Evolutionary conservation across 2,888 invertebrate genomes (phyloP), one percentile per base, ranked within the genome.

Genomic region (Heliconius aoede): DNA sequence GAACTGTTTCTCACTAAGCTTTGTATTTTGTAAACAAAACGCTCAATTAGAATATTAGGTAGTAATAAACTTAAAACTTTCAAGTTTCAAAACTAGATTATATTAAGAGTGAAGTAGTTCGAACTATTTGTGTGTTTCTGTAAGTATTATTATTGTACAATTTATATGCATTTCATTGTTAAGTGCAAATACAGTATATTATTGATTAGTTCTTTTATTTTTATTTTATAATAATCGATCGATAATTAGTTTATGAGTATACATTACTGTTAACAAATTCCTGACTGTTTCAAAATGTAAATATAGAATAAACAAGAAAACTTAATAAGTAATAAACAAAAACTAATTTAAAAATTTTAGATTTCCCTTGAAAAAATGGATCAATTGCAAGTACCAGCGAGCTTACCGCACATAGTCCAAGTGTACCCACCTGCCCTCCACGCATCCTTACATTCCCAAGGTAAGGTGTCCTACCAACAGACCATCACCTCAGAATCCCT

Each of bases 371-470:
- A 55, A 21, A 26, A 72, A 72, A 94, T 94, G 93, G 93, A 94
- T 15, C 91, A 90, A 77, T 83, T 93, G 64, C 93, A 91, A 80
- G 80, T 86, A 0, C 78, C 86, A 68, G 75, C 80, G 24, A 82
- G 84, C 76, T 87, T 92, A 76, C 90, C 92, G 0, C 93, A 92
- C 78, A 86, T 93, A 24, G 88, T 93, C 5, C 93, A 92, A 82
- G 89, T 93, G 0, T 92, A 90, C 79, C 90, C 91, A 80, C 88
- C 89, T 0, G 81, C 89, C 0, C 83, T 86, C 5, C 93, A 93
- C 67, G 89, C 90, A 2, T 84, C 87, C 0, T 77, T 92, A 0
- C 87, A 89, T 75, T 82, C 87, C 2, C 90, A 92, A 72, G 90
- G 88, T 4, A 92, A 91, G 81, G 83, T 92, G 0, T 87, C 89